phyloP scores from a whole-genome alignment of 2,797 vertebrate genomes.

The Pantherophis vulpinus region DNA sequence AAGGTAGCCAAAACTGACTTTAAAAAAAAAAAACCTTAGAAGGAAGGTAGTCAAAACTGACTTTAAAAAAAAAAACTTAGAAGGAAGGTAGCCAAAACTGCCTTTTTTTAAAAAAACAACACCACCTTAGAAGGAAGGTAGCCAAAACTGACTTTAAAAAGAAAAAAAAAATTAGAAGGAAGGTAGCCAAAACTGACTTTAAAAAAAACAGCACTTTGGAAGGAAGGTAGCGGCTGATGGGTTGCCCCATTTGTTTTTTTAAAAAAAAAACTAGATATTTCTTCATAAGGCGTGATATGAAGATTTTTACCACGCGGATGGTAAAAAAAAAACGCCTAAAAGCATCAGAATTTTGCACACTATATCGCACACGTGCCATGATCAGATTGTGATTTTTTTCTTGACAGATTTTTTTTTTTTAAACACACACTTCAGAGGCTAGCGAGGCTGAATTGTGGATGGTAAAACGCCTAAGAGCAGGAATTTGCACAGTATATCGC shows the following conservation, averaged over 20 bases:
- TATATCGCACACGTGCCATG: fast-evolving
- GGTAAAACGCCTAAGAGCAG: not conserved
- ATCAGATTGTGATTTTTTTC: not conserved
- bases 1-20: not conserved
- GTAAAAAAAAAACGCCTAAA: too few species aligned
- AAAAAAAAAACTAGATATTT: not conserved
- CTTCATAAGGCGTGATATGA: not conserved
- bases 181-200: not conserved
- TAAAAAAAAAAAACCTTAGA: too few species aligned
- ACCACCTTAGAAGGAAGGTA: too few species aligned
- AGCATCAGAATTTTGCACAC: too few species aligned
- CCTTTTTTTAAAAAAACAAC: too few species aligned
- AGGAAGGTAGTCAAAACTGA: too few species aligned
- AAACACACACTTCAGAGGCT: not conserved
- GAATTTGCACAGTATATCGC: too few species aligned
- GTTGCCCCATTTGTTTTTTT: not conserved
- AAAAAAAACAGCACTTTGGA: too few species aligned
- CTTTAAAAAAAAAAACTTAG: too few species aligned
- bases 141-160: not conserved
- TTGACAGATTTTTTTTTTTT: not conserved
- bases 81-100: too few species aligned
- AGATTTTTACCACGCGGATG: not conserved
- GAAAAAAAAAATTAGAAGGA: not conserved
- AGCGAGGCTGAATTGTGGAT: not conserved
- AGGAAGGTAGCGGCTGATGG: not conserved